Percentiles rank a stretch among this genome's conserved stretches.
phyloP scores from a whole-genome alignment of 2,888 invertebrate species.

The Rhagium mordax region DNA sequence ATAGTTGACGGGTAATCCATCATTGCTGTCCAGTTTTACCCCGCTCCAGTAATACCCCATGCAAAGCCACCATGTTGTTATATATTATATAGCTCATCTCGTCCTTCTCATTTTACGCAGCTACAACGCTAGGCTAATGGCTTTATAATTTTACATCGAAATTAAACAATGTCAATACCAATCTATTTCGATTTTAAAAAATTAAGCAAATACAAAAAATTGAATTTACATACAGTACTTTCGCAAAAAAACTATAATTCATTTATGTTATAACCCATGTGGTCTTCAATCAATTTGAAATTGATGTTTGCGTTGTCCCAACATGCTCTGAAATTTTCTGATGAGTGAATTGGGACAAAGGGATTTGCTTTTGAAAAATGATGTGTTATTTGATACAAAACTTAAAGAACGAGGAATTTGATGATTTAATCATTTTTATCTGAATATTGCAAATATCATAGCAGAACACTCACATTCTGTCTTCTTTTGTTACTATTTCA shows the following conservation, averaged over 20 bases:
- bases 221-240: neutral
- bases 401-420: no score
- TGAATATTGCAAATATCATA: no score
- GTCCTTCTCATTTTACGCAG: conserved; percentile 30
- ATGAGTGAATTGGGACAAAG: no score
- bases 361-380: no score
- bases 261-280: no score
- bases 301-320: no score
- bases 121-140: conserved; percentile 38
- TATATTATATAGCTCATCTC: conserved; percentile 44
- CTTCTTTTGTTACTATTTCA: no score
- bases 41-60: conserved; percentile 51
- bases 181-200: neutral
- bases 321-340: no score
- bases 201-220: neutral
- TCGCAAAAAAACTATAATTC: neutral
- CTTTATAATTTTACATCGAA: conserved; percentile 36
- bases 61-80: conserved; percentile 36
- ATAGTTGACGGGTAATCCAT: conserved; percentile 67
- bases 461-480: no score
- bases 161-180: conserved; percentile 9
- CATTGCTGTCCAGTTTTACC: conserved; percentile 65
- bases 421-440: no score
- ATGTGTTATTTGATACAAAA: no score
- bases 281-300: no score